Conservation (phyloP, 2,888 invertebrate genomes). For the Cetonia aurata region DNA sequence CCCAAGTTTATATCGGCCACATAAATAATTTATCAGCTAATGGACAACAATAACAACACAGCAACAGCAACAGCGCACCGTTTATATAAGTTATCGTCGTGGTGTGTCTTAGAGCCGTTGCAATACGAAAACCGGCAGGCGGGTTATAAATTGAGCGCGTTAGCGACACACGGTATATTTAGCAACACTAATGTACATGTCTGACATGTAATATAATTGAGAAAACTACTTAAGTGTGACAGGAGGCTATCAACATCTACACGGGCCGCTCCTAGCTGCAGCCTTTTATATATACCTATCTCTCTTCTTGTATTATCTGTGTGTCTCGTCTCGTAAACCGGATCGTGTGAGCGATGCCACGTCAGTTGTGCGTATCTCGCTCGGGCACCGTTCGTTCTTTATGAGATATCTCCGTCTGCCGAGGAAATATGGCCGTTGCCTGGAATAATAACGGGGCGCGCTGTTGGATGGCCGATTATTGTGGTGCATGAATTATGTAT, state of each 20-base stretch:
- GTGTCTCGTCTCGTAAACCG: constrained; percentile 11
- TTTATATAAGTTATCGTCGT: constrained; percentile 47
- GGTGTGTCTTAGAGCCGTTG: constrained; percentile 56
- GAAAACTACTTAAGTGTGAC: constrained; percentile 64
- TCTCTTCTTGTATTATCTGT: constrained; percentile 29
- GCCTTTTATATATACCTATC: constrained; percentile 51
- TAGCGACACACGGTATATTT: constrained; percentile 61
- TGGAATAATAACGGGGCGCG: constrained; percentile 59
- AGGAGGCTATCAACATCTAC: constrained; percentile 62
- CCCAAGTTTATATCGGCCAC: constrained; percentile 61
- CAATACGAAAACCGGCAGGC: constrained; percentile 48
- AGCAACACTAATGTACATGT: constrained; percentile 64
- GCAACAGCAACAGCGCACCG: constrained; percentile 55
- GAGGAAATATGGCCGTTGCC: constrained; percentile 55
- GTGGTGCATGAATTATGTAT: constrained; percentile 55
- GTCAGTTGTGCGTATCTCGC: constrained; percentile 9
- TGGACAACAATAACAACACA: constrained; percentile 63
- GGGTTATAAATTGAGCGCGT: constrained; percentile 62
- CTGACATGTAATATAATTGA: constrained; percentile 65
- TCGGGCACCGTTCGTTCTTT: not conserved
- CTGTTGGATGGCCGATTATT: constrained; percentile 59
- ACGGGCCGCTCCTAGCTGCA: constrained; percentile 58
- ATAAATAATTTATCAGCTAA: constrained; percentile 65
- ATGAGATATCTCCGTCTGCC: not conserved
- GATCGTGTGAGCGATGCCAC: constrained; percentile 12